Evolutionary conservation across 2,797 vertebrate species (phyloP).

Genomic region (Gephyroberyx darwinii): DNA sequence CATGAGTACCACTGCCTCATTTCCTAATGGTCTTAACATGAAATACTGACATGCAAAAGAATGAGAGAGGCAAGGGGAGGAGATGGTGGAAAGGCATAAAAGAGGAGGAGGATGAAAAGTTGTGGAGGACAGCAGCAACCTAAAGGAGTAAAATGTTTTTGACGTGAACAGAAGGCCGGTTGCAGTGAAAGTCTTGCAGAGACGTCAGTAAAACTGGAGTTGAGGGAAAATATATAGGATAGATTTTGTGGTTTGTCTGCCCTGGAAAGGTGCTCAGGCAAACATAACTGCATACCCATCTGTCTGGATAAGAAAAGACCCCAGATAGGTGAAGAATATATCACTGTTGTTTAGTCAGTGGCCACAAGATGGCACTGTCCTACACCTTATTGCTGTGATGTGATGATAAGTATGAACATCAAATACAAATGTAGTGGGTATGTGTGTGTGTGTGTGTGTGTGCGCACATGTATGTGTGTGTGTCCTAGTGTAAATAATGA

Average conservation of each 20-base stretch:
- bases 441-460: slow-evolving; percentile 26
- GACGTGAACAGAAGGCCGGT: neutral
- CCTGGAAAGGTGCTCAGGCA: neutral
- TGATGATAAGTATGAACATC: neutral
- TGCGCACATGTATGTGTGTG: neutral
- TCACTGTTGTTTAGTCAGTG: neutral
- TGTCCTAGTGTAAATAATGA: slow-evolving; percentile 62
- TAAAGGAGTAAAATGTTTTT: neutral
- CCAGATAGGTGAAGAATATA: too few species aligned
- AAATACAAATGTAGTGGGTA: slow-evolving; percentile 39
- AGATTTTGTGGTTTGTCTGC: slow-evolving; percentile 17
- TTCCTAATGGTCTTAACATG: neutral
- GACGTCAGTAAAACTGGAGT: slow-evolving; percentile 4
- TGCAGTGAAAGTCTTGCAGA: slow-evolving; percentile 3
- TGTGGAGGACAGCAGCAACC: too few species aligned
- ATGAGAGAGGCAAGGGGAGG: neutral
- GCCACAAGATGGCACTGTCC: slow-evolving; percentile 57
- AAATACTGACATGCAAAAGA: neutral
- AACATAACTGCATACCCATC: neutral
- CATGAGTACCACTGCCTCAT: neutral
- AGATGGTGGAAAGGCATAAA: neutral
- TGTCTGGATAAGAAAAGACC: slow-evolving; percentile 4
- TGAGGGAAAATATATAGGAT: slow-evolving; percentile 32
- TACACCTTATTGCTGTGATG: slow-evolving; percentile 24
- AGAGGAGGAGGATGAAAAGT: neutral